Conservation (phyloP, 2,113 vertebrate species). For the Dissostichus mawsoni region DNA sequence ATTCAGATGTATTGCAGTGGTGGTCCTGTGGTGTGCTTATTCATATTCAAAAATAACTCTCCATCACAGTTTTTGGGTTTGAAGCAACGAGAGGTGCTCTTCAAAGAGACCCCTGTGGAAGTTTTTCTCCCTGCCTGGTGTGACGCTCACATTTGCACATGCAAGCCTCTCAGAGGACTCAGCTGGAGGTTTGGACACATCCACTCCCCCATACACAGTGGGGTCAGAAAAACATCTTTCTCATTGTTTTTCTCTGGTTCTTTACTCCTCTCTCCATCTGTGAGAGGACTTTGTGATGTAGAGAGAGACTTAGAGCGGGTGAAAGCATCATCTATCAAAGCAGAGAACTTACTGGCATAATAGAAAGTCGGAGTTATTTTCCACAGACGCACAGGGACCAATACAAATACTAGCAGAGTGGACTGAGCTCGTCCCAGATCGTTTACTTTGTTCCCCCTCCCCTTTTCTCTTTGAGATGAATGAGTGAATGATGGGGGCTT, state of each 20-base stretch:
- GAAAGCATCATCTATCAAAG: slow-evolving; percentile 78
- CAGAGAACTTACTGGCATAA: slow-evolving; percentile 51
- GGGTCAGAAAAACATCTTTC: slow-evolving; percentile 51
- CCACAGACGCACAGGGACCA: slow-evolving; percentile 73
- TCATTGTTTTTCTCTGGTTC: slow-evolving; percentile 22
- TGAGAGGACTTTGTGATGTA: slow-evolving; percentile 61
- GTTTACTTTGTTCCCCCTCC: slow-evolving; percentile 14
- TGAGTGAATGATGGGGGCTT: slow-evolving; percentile 20
- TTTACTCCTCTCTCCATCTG: slow-evolving; percentile 3
- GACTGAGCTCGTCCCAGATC: slow-evolving; percentile 51
- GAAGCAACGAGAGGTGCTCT: slow-evolving; percentile 63
- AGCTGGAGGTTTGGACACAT: slow-evolving; percentile 48
- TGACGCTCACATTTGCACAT: slow-evolving; percentile 56
- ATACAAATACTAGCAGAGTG: slow-evolving; percentile 67
- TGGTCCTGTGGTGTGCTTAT: slow-evolving; percentile 57
- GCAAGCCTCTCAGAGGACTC: slow-evolving; percentile 34
- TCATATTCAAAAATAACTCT: slow-evolving; percentile 65
- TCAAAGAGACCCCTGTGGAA: slow-evolving; percentile 65
- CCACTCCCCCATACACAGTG: slow-evolving; percentile 10
- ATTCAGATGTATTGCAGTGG: slow-evolving; percentile 50
- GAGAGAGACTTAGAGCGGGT: slow-evolving; percentile 54
- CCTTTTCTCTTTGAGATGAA: background rate
- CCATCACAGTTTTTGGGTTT: slow-evolving; percentile 45
- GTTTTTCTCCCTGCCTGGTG: slow-evolving; percentile 38
- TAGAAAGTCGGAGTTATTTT: slow-evolving; percentile 63